These are phyloP conservation scores for Rhagium mordax DNA, from an alignment of 2,888 invertebrate species.

Conservation along the genomic window DNA sequence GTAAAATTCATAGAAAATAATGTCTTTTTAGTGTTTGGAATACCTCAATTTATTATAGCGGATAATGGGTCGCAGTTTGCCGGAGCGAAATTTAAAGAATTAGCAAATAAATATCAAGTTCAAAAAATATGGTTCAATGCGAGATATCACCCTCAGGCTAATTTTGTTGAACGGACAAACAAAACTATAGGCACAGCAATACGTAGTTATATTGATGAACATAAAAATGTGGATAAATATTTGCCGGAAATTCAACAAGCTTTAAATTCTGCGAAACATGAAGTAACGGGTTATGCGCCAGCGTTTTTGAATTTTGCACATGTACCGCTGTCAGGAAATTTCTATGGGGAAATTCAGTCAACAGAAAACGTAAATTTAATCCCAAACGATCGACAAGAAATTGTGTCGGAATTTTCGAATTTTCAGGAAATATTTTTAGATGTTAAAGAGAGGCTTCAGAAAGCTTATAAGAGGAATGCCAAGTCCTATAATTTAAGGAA, in stretches of 20 bases:
- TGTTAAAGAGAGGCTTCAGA: no score
- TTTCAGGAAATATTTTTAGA: no score
- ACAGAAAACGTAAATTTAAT: no score
- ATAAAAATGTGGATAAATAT: constrained; percentile 55
- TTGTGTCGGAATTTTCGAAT: no score
- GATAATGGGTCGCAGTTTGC: constrained; percentile 58
- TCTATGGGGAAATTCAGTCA: no score
- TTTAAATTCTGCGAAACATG: constrained; percentile 52
- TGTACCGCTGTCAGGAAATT: no score
- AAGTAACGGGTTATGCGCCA: constrained; percentile 52
- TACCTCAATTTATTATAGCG: constrained; percentile 45
- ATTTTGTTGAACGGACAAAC: not conserved
- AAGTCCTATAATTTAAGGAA: no score
- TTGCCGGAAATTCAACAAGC: constrained; percentile 55
- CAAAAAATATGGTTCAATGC: not conserved
- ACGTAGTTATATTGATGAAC: constrained; percentile 53
- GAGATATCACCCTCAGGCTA: not conserved
- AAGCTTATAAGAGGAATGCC: no score
- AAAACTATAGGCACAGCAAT: constrained; percentile 56
- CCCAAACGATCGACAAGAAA: no score
- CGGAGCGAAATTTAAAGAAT: constrained; percentile 33
- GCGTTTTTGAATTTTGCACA: constrained; percentile 53
- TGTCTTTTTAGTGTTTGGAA: constrained; percentile 26
- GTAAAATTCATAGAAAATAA: no score
- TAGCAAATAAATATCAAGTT: not conserved